phyloP scores from a whole-genome alignment of 2,797 vertebrate species.

The Pangasius sanitwongsei region DNA sequence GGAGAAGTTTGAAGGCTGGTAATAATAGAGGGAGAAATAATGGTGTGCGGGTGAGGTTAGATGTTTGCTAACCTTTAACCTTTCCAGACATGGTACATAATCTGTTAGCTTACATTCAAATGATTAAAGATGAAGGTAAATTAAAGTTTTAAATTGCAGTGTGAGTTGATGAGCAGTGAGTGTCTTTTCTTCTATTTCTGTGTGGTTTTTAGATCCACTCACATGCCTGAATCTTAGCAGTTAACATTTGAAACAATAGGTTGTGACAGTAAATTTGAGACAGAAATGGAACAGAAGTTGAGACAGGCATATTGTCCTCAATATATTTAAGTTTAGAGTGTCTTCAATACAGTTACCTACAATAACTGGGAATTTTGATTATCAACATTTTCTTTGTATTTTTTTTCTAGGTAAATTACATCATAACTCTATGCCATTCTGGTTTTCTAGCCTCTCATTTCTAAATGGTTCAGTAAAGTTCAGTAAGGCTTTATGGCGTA shows the following conservation, averaged over 20 bases:
- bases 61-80: constrained; percentile 52
- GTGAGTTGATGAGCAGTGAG: background rate
- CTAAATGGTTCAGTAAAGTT: background rate
- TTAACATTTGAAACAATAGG: background rate
- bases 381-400: background rate
- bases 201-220: background rate
- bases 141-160: constrained; percentile 6
- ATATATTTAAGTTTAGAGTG: background rate
- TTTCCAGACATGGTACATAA: constrained; percentile 37
- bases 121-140: background rate
- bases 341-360: background rate
- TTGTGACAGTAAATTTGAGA: background rate
- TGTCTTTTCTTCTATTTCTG: background rate
- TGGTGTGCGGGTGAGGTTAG: constrained; percentile 33
- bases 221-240: background rate
- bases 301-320: background rate
- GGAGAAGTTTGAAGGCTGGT: constrained; percentile 58
- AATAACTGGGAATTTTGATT: background rate
- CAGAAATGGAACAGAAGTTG: background rate
- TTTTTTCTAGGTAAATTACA: background rate
- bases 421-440: background rate
- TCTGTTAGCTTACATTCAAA: constrained; percentile 21
- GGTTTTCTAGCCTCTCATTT: background rate
- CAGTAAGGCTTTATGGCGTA: background rate
- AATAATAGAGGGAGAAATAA: constrained; percentile 49